Conservation (phyloP, 2,888 invertebrate species). For the Agrochola lota region DNA sequence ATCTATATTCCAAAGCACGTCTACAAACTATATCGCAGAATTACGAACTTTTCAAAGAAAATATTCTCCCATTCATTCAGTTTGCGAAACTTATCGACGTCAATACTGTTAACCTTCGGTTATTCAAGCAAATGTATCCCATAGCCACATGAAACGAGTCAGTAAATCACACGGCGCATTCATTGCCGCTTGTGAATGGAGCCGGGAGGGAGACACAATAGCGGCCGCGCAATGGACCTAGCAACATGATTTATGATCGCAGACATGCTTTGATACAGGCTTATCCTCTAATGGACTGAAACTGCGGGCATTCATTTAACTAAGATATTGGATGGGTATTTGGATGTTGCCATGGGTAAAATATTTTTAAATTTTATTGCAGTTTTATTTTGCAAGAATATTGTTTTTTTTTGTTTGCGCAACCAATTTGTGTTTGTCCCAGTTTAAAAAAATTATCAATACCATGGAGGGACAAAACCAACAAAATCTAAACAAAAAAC, state of each 20-base stretch:
- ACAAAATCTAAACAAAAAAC: neutral
- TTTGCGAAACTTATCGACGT: constrained; percentile 59
- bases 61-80: constrained; percentile 55
- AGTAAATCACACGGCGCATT: constrained; percentile 68
- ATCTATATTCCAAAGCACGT: constrained; percentile 59
- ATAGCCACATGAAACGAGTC: constrained; percentile 60
- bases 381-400: constrained; percentile 4
- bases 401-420: constrained; percentile 1
- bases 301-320: constrained; percentile 57
- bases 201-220: constrained; percentile 59
- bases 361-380: constrained; percentile 27
- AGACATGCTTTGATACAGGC: constrained; percentile 63
- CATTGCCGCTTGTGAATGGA: constrained; percentile 67
- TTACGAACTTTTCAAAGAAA: constrained; percentile 62
- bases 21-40: constrained; percentile 53
- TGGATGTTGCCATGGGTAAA: constrained; percentile 3
- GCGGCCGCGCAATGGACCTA: constrained; percentile 60
- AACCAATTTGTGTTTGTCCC: neutral
- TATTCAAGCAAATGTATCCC: constrained; percentile 65
- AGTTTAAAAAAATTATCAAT: constrained; percentile 15
- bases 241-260: constrained; percentile 64
- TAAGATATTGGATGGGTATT: constrained; percentile 42
- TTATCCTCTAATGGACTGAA: constrained; percentile 68
- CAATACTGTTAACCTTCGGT: constrained; percentile 62
- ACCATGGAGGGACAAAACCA: neutral